phyloP scores from a whole-genome alignment of 2,113 vertebrate genomes.

The Eptesicus fuscus region DNA sequence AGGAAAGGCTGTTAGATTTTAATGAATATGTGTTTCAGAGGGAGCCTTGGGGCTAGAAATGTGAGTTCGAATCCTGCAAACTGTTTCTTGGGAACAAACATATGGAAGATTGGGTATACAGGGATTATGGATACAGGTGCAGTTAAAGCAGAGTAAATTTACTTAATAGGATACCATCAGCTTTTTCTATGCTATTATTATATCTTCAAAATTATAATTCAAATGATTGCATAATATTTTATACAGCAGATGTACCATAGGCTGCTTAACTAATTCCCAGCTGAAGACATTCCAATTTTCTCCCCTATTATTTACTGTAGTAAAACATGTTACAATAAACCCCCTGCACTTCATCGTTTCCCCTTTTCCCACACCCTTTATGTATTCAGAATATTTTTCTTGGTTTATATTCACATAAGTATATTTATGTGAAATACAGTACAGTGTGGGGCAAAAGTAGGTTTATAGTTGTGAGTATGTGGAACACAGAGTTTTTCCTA shows the following conservation, averaged over 20 bases:
- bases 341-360: background rate
- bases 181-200: slow-evolving; percentile 36
- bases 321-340: background rate
- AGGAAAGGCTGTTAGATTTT: slow-evolving; percentile 54
- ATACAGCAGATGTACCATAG: background rate
- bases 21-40: slow-evolving; percentile 65
- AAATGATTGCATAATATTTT: slow-evolving; percentile 27
- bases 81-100: slow-evolving; percentile 44
- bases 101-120: slow-evolving; percentile 7
- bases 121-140: slow-evolving; percentile 61
- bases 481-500: background rate
- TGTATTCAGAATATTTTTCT: background rate
- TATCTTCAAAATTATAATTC: slow-evolving; percentile 42
- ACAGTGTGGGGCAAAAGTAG: background rate
- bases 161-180: slow-evolving; percentile 43
- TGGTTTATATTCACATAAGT: background rate
- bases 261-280: slow-evolving; percentile 9
- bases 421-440: background rate
- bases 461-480: background rate
- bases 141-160: slow-evolving; percentile 58
- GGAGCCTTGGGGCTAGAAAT: slow-evolving; percentile 47
- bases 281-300: background rate
- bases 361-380: background rate
- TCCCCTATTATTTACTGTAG: background rate
- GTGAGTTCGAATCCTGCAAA: slow-evolving; percentile 68